Evolutionary conservation across 92 coral and sea anemone species (phyloP).

Genomic region (Porites rus): DNA sequence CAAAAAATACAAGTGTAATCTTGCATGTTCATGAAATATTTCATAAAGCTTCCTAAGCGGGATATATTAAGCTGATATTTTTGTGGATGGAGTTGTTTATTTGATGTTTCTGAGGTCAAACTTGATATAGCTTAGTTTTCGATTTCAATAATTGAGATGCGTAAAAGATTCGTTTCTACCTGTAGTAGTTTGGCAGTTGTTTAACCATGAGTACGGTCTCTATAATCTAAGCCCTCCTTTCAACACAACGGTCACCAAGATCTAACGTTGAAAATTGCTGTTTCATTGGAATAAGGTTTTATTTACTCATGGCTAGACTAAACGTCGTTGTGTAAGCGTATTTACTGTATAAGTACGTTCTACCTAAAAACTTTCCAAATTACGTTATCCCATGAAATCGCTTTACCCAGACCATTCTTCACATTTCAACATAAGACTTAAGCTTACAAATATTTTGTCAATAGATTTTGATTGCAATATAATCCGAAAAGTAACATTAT

Average conservation of each 20-base stretch:
- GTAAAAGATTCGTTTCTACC: not conserved
- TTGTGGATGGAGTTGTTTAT: not conserved
- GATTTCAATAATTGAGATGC: not conserved
- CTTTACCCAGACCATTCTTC: not conserved
- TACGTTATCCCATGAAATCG: not conserved
- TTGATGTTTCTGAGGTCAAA: not conserved
- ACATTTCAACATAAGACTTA: not conserved
- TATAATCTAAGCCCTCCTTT: not conserved
- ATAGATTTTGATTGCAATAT: constrained; percentile 30
- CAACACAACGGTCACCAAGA: not conserved
- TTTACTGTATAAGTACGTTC: not conserved
- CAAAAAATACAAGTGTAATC: not conserved
- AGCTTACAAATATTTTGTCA: not conserved
- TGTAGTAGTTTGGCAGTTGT: not conserved
- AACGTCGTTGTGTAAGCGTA: not conserved
- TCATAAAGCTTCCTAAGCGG: not conserved
- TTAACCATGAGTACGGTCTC: not conserved
- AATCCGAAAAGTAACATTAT: constrained; percentile 8
- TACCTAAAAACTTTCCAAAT: not conserved
- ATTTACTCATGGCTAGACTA: constrained; percentile 7
- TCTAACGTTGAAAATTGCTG: constrained; percentile 7
- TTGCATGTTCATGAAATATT: not conserved
- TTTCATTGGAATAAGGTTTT: not conserved
- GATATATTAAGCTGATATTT: not conserved
- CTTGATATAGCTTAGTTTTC: not conserved